Percentiles rank a stretch among this genome's conserved stretches.
These are phyloP conservation scores for Apogon hyalosoma DNA, from an alignment of 2,797 vertebrate species.

Conservation along the genomic window DNA sequence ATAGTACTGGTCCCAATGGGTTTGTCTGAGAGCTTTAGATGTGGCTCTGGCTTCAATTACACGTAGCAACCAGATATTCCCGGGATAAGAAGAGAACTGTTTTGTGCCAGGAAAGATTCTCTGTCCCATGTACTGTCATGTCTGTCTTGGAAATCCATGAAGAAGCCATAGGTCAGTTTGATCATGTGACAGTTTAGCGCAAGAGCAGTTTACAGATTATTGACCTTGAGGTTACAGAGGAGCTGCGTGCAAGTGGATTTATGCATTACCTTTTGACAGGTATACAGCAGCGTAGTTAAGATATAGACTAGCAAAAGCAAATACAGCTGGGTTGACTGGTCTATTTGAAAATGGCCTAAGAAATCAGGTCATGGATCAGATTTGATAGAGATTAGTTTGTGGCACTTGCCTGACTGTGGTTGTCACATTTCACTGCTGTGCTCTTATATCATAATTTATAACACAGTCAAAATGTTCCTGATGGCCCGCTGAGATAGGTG, in stretches of 20 bases:
- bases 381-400: constrained; percentile 34
- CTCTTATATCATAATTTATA: constrained; percentile 56
- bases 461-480: constrained; percentile 40
- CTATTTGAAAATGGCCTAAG: constrained; percentile 30
- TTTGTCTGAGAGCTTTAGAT: constrained; percentile 82
- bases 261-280: constrained; percentile 39
- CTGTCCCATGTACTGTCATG: constrained; percentile 72
- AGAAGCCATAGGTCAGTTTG: constrained; percentile 57
- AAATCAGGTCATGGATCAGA: constrained; percentile 50
- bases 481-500: constrained; percentile 61
- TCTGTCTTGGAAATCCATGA: constrained; percentile 53
- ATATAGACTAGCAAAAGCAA: constrained; percentile 12
- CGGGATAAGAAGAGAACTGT: constrained; percentile 75
- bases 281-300: constrained; percentile 28
- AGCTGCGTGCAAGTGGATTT: constrained; percentile 29
- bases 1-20: constrained; percentile 66
- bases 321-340: constrained; percentile 33
- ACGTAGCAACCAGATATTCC: constrained; percentile 83
- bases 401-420: constrained; percentile 34
- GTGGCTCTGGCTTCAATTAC: constrained; percentile 88
- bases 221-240: constrained; percentile 37
- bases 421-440: constrained; percentile 55
- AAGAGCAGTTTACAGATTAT: constrained; percentile 29
- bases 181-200: constrained; percentile 63
- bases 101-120: constrained; percentile 76